Base-by-base conservation (phyloP, 2,888 invertebrate genomes). In the Drosophila putrida region DNA sequence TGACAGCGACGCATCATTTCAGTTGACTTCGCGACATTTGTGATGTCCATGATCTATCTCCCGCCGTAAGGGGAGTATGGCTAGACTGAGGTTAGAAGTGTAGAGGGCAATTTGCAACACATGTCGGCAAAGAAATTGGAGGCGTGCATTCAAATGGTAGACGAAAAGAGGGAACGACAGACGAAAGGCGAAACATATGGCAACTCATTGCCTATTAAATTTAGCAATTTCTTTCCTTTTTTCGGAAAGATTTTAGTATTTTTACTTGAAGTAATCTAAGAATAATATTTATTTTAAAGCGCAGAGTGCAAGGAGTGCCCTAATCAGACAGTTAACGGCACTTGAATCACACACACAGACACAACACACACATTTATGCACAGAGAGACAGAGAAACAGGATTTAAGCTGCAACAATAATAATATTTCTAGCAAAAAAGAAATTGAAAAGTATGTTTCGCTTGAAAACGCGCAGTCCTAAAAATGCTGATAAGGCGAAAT, bases 281-380 rank as follows among this genome's bases (percentile, higher is more conserved):
- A 78, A 89, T 67, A 91, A 91, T 91, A 91, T 91, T 90, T 82
- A 85, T 90, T 90, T 89, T 90, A 80, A 80, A 80, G 80, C 74
- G 78, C 33, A 67, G 75, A 68, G 85, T 77, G 77, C 64, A 71
- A 63, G 72, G 61, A 88, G 89, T 83, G 89, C 82, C 82, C 88
- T 89, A 89, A 85, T 85, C 85, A 85, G 89, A 84, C 85, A 84
- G 89, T 87, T 87, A 84, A 87, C 71, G 62, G 78, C 76, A 81
- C 82, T 81, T 80, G 79, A 79, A 43, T 50, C 44, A 58, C 41
- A 50, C 60, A 68, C 53, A 54, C 39, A 60, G 51, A 57, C 41
- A 65, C 27, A 59, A 33, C n/a, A 58, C 41, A 59, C 49, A 51
- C 46, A 51, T 20, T 36, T 38, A 61, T 33, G 25, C 46, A 47